Evolutionary conservation across 2,888 invertebrate species (phyloP).

Genomic region (Platypus cylindrus): DNA sequence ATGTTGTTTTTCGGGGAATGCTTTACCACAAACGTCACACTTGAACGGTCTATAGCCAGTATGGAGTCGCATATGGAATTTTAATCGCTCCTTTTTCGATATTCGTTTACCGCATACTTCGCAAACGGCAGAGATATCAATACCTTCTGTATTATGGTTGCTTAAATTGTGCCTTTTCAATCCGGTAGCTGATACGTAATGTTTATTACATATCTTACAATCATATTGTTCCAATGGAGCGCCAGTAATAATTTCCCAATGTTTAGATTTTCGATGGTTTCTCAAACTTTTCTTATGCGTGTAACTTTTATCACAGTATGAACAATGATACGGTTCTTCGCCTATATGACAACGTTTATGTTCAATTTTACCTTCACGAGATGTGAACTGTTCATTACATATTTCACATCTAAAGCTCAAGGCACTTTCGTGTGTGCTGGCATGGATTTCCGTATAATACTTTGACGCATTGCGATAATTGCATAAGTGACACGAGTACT

Average conservation of each 20-base stretch:
- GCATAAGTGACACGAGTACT: constrained; percentile 27
- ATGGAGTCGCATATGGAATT: constrained; percentile 44
- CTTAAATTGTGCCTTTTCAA: not conserved
- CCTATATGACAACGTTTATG: constrained; percentile 30
- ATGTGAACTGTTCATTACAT: constrained; percentile 36
- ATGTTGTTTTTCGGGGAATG: constrained; percentile 30
- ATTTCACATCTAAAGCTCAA: constrained; percentile 34
- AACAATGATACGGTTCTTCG: no score
- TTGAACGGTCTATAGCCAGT: constrained; percentile 48
- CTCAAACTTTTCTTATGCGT: no score
- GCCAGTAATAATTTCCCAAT: constrained; percentile 30
- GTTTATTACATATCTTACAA: constrained; percentile 1
- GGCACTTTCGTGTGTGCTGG: constrained; percentile 33
- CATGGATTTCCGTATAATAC: constrained; percentile 31
- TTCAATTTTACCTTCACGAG: constrained; percentile 38
- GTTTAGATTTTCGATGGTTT: constrained; percentile 25
- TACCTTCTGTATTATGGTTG: constrained; percentile 11
- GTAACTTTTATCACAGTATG: no score
- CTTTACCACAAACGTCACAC: constrained; percentile 46
- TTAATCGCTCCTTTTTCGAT: constrained; percentile 45
- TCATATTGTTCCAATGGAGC: not conserved
- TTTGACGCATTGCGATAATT: constrained; percentile 24
- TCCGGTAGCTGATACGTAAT: not conserved
- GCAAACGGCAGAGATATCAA: constrained; percentile 8
- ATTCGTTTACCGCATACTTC: constrained; percentile 41